Percentiles rank a stretch among this genome's conserved stretches.
Evolutionary conservation across 2,113 vertebrate genomes (phyloP).

Genomic region (human): GRCh38 chrX:21284501-21285000

Average conservation of each 20-base stretch:
- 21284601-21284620: background rate
- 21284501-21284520: too few relatives aligned
- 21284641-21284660: background rate
- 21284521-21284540: too few relatives aligned
- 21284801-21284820: background rate
- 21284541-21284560: too few relatives aligned
- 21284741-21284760: background rate
- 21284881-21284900: background rate
- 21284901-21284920: background rate
- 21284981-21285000: background rate
- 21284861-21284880: background rate
- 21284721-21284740: background rate
- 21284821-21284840: background rate
- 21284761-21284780: background rate
- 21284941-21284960: background rate
- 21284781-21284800: background rate
- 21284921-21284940: background rate
- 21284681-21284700: background rate
- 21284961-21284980: background rate
- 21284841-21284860: background rate
- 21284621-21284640: background rate
- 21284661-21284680: background rate
- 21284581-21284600: too few relatives aligned
- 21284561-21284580: too few relatives aligned
- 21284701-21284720: background rate